Evolutionary conservation across 2,888 invertebrate species (phyloP).

Genomic region (Tethea ocularis): DNA sequence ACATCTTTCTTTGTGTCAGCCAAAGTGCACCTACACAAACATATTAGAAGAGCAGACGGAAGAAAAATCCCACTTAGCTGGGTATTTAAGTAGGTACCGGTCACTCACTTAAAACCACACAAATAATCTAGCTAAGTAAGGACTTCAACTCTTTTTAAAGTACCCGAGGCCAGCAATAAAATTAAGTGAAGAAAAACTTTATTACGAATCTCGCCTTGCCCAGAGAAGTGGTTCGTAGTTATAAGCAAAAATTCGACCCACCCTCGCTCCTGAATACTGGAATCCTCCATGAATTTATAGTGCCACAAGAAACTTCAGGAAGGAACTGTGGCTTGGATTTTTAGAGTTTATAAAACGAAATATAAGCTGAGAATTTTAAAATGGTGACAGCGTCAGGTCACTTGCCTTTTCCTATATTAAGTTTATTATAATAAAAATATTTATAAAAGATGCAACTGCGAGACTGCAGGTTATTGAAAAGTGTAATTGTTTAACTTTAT

Average conservation of each 20-base stretch:
- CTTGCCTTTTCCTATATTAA: slow-evolving; percentile 17
- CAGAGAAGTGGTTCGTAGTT: slow-evolving; percentile 28
- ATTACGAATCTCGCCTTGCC: slow-evolving; percentile 37
- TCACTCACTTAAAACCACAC: slow-evolving; percentile 2
- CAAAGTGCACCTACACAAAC: background rate
- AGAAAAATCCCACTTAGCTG: background rate
- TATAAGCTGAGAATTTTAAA: slow-evolving; percentile 37
- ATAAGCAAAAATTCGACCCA: slow-evolving; percentile 45
- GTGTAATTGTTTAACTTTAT: too few species aligned
- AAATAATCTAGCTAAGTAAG: slow-evolving; percentile 12
- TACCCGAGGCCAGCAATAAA: slow-evolving; percentile 37
- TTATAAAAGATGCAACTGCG: background rate
- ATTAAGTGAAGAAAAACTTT: slow-evolving; percentile 49
- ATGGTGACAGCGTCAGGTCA: slow-evolving; percentile 33
- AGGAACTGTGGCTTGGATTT: slow-evolving; percentile 47
- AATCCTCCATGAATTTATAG: slow-evolving; percentile 56
- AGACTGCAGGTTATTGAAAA: background rate
- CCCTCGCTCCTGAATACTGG: slow-evolving; percentile 33
- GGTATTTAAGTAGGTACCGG: background rate
- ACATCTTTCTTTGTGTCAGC: background rate
- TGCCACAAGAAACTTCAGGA: slow-evolving; percentile 50
- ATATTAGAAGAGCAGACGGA: background rate
- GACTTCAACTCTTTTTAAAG: slow-evolving; percentile 26
- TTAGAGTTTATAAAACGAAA: slow-evolving; percentile 43
- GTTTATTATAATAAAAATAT: background rate